Evolutionary conservation across 1,140 invertebrate genomes (phyloP).

Genomic region (Lamellibrachia luymesi): DNA sequence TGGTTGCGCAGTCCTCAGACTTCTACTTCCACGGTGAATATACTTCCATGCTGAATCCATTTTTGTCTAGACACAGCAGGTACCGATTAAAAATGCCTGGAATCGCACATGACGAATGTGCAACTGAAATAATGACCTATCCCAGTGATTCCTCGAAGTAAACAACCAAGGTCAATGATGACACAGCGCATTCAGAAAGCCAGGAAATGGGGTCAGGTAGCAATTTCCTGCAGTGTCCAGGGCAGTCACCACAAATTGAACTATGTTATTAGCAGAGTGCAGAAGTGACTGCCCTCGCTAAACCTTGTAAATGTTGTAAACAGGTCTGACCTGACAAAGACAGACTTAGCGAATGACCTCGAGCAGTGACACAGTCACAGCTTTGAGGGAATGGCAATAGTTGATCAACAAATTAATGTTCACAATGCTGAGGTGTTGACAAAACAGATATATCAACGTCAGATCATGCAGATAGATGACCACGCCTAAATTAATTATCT

Average conservation of each 20-base stretch:
- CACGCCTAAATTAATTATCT: neutral
- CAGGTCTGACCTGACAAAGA: neutral
- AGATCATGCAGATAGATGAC: neutral
- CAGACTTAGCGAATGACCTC: neutral
- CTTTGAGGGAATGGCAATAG: neutral
- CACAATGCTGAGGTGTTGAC: neutral
- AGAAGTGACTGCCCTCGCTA: neutral
- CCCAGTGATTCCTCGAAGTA: neutral
- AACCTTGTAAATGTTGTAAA: neutral
- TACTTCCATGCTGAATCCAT: neutral
- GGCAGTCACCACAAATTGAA: neutral
- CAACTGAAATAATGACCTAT: neutral
- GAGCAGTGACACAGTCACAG: neutral
- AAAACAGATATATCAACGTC: neutral
- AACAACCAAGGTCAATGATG: neutral
- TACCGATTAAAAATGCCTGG: neutral
- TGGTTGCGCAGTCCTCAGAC: neutral
- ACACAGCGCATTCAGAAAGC: neutral
- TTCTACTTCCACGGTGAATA: neutral
- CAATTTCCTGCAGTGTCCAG: neutral
- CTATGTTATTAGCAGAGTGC: neutral
- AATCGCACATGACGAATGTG: neutral
- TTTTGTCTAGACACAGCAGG: neutral
- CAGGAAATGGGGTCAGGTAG: neutral
- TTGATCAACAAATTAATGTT: neutral